A percentile compares a stretch with the other conserved stretches of the same genome.
phyloP scores from a whole-genome alignment of 2,888 invertebrate genomes.

The Limulus polyphemus region DNA sequence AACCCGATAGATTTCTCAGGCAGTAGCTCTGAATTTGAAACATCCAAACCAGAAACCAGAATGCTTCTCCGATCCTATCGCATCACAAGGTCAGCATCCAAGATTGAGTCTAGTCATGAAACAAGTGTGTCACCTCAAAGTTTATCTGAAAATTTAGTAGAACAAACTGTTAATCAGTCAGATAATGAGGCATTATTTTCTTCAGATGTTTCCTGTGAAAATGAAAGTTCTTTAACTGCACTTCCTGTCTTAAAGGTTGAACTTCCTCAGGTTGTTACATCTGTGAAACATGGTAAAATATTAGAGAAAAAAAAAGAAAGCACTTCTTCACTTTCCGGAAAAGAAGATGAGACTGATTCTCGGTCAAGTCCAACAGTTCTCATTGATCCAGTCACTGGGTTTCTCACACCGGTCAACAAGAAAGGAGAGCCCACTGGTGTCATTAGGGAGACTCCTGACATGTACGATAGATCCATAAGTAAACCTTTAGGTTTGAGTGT shows the following conservation, averaged over 20 bases:
- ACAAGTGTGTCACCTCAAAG: not conserved
- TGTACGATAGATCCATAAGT: too few species aligned
- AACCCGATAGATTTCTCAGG: not conserved
- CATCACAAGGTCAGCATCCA: constrained; percentile 19
- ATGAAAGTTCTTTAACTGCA: not conserved
- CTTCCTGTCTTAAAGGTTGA: constrained; percentile 28
- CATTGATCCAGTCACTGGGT: constrained; percentile 61
- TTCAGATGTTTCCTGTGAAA: not conserved
- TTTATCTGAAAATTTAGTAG: not conserved
- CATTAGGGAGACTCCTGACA: too few species aligned
- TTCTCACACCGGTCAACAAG: constrained; percentile 51
- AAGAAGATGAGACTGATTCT: constrained; percentile 16
- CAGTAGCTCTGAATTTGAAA: not conserved
- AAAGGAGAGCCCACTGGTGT: not conserved
- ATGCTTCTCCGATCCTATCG: constrained; percentile 19
- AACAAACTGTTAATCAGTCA: not conserved
- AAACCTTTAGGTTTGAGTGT: too few species aligned
- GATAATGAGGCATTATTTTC: too few species aligned
- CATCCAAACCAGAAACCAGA: not conserved
- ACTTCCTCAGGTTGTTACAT: constrained; percentile 20
- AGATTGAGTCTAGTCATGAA: constrained; percentile 9
- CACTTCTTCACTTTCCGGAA: constrained; percentile 9
- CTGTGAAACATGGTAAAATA: not conserved
- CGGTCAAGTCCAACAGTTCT: constrained; percentile 44
- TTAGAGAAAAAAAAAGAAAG: not conserved